Percentiles rank a stretch among this genome's conserved stretches.
phyloP scores from a whole-genome alignment of 2,797 vertebrate genomes.

The Sciaenops ocellatus region DNA sequence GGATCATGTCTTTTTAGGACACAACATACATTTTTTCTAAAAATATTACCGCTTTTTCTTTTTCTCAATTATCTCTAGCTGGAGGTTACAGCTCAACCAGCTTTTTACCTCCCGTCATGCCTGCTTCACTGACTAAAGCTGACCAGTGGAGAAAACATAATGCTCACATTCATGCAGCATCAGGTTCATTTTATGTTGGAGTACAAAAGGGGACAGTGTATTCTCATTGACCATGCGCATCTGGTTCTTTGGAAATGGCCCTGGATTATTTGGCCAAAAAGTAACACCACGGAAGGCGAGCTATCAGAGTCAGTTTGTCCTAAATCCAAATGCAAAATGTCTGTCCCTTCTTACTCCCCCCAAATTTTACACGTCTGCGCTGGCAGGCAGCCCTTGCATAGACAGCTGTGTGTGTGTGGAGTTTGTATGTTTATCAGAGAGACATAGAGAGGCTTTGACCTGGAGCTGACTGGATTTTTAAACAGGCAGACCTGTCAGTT shows the following conservation, averaged over 20 bases:
- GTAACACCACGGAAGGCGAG: constrained; percentile 49
- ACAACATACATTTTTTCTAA: background rate
- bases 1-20: background rate
- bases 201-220: constrained; percentile 70
- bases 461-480: constrained; percentile 51
- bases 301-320: constrained; percentile 67
- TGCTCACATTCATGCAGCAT: constrained; percentile 70
- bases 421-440: constrained; percentile 55
- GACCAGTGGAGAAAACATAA: constrained; percentile 73
- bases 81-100: constrained; percentile 39
- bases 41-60: constrained; percentile 27
- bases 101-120: constrained; percentile 43
- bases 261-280: constrained; percentile 71
- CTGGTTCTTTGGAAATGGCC: constrained; percentile 67
- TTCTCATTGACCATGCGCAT: constrained; percentile 63
- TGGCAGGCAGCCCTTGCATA: constrained; percentile 55
- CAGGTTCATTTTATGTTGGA: constrained; percentile 68
- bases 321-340: constrained; percentile 66
- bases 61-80: constrained; percentile 32
- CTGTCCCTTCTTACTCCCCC: constrained; percentile 55
- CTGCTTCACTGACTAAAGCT: constrained; percentile 52
- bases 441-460: constrained; percentile 58
- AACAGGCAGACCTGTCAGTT: constrained; percentile 46
- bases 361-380: constrained; percentile 54
- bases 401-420: constrained; percentile 44